A percentile compares a stretch with the other conserved stretches of the same genome.
Conservation (phyloP, 2,797 vertebrate species). For the Lepidocolaptes lacrymiger region DNA sequence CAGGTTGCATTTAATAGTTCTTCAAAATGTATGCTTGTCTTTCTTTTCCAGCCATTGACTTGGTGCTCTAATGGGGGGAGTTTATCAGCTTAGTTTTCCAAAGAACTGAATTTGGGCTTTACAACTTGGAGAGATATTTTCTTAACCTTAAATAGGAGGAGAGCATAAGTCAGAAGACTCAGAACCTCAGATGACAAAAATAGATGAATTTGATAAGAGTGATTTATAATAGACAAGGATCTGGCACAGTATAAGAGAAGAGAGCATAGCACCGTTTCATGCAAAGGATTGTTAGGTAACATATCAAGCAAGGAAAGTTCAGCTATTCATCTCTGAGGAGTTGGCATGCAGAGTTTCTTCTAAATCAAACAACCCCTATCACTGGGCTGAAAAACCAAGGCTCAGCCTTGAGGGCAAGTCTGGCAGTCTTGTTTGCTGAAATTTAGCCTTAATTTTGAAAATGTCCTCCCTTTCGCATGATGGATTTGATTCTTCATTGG, state of each 20-base stretch:
- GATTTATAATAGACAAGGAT: neutral
- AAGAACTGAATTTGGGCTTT: neutral
- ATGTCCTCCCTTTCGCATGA: neutral
- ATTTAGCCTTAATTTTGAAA: neutral
- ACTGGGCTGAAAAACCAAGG: neutral
- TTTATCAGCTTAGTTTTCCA: neutral
- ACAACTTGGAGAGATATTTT: neutral
- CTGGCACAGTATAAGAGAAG: neutral
- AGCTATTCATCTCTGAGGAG: neutral
- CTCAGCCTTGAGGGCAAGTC: neutral
- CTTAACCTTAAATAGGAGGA: neutral
- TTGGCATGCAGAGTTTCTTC: neutral
- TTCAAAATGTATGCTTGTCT: neutral
- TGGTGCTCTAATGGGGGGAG: neutral
- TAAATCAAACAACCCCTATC: neutral
- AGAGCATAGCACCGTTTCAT: neutral
- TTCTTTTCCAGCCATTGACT: neutral
- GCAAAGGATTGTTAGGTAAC: neutral
- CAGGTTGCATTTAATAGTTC: neutral
- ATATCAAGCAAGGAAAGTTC: neutral
- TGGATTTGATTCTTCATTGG: slow-evolving; percentile 31
- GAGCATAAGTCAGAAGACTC: neutral
- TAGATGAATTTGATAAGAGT: neutral
- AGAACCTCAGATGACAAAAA: neutral
- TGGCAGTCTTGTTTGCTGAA: neutral